Evolutionary conservation across 2,888 invertebrate genomes (phyloP).

Genomic region (Drosophila percnosoma): DNA sequence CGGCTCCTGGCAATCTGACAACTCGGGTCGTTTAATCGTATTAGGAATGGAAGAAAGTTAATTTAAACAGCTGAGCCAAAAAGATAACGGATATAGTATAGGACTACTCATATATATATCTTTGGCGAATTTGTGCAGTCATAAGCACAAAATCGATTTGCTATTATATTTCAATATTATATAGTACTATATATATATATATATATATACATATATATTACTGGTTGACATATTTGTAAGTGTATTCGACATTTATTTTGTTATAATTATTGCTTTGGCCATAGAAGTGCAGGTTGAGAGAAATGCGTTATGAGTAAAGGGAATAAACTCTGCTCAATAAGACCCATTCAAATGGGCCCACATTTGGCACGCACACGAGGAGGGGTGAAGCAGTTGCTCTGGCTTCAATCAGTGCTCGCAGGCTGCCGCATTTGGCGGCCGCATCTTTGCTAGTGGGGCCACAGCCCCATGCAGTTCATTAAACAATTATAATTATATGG

Average conservation of each 20-base stretch:
- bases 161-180: neutral
- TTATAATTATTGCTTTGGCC: too few species aligned
- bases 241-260: too few species aligned
- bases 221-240: too few species aligned
- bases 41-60: too few species aligned
- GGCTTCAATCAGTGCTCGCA: slow-evolving; percentile 5
- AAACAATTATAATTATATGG: slow-evolving; percentile 72
- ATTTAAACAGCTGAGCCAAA: too few species aligned
- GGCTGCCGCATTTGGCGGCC: slow-evolving; percentile 19
- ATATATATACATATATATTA: neutral
- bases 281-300: too few species aligned
- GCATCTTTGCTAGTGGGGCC: neutral
- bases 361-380: neutral
- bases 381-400: neutral
- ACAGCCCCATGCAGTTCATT: slow-evolving; percentile 57
- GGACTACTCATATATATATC: neutral
- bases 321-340: neutral
- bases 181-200: neutral
- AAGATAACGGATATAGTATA: neutral
- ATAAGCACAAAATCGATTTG: neutral
- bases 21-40: neutral
- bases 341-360: neutral
- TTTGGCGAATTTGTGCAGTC: neutral
- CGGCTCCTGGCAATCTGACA: neutral
- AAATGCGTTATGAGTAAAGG: too few species aligned